These are phyloP conservation scores for Drosophila fulvimacula DNA, from an alignment of 2,888 invertebrate species.

Conservation along the genomic window DNA sequence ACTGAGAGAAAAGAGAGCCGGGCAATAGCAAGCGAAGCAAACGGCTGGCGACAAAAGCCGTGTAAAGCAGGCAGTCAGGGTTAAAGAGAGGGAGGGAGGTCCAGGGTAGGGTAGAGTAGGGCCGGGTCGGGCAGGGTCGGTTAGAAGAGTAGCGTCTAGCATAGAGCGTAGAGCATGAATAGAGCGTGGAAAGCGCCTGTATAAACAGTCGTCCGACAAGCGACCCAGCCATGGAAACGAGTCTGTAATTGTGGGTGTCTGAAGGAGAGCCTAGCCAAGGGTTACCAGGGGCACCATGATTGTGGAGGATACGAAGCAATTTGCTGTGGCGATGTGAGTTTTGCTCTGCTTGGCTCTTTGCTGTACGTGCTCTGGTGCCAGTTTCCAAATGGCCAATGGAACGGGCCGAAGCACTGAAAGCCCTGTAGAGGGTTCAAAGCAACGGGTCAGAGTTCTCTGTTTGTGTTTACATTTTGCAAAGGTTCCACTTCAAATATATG, in stretches of 20 bases:
- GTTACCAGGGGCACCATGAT: neutral
- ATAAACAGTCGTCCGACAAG: constrained; percentile 43
- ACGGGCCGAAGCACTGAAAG: constrained; percentile 14
- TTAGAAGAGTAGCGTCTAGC: constrained; percentile 7
- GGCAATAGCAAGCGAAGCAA: constrained; percentile 29
- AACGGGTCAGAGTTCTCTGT: constrained; percentile 39
- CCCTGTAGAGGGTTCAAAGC: constrained; percentile 22
- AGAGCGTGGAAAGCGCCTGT: constrained; percentile 47
- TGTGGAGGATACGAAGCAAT: constrained; percentile 35
- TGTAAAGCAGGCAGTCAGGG: constrained; percentile 22
- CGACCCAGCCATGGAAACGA: constrained; percentile 46
- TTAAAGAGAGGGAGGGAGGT: neutral
- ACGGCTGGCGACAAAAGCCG: constrained; percentile 56
- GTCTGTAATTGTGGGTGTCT: constrained; percentile 61
- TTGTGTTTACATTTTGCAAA: constrained; percentile 15
- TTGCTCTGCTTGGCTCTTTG: constrained; percentile 1
- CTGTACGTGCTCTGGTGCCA: constrained; percentile 61
- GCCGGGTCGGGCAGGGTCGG: neutral
- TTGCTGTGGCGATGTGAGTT: constrained; percentile 26
- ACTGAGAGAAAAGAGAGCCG: constrained; percentile 41
- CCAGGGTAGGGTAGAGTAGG: neutral
- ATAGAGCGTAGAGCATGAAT: constrained; percentile 34
- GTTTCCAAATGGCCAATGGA: constrained; percentile 41
- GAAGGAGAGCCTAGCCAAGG: constrained; percentile 12
- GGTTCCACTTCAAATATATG: neutral